phyloP scores from a whole-genome alignment of 2,888 invertebrate genomes.

The Idaea dimidiata region DNA sequence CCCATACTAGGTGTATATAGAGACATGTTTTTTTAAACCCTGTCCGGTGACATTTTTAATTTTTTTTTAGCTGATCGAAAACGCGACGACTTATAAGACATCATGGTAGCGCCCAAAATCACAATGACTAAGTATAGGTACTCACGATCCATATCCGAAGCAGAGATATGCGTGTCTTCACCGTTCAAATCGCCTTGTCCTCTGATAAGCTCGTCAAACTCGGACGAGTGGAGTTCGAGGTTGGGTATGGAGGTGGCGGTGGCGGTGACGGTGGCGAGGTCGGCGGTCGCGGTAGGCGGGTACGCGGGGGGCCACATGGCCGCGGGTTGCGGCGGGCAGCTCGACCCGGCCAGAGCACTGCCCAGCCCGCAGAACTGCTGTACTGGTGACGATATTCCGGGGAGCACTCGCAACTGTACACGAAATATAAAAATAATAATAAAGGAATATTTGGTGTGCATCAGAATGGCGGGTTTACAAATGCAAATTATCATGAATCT shows the following conservation, averaged over 20 bases:
- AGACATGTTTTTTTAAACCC: too few species aligned
- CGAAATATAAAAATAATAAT: not conserved
- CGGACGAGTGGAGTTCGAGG: conserved; percentile 52
- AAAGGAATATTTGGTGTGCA: too few species aligned
- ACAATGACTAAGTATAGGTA: too few species aligned
- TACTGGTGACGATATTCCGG: conserved; percentile 19
- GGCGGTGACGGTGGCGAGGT: conserved; percentile 31
- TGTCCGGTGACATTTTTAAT: too few species aligned
- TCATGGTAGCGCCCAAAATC: too few species aligned
- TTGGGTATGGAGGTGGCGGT: conserved; percentile 39
- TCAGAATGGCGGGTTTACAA: too few species aligned
- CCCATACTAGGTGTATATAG: too few species aligned
- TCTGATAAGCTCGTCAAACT: conserved; percentile 47
- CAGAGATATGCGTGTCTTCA: conserved; percentile 29
- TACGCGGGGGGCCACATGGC: conserved; percentile 13
- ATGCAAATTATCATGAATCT: too few species aligned
- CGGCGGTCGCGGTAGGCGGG: conserved; percentile 31
- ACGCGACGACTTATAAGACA: too few species aligned
- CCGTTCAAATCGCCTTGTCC: conserved; percentile 33
- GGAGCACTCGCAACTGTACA: conserved; percentile 20
- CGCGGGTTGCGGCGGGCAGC: not conserved
- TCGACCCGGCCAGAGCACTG: conserved; percentile 28
- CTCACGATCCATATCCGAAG: conserved; percentile 15
- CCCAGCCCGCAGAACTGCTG: conserved; percentile 41
- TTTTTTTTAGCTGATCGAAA: too few species aligned